Percentiles rank a stretch among this genome's conserved stretches.
phyloP scores from a whole-genome alignment of 2,888 invertebrate species.

The Megalurothrips usitatus region DNA sequence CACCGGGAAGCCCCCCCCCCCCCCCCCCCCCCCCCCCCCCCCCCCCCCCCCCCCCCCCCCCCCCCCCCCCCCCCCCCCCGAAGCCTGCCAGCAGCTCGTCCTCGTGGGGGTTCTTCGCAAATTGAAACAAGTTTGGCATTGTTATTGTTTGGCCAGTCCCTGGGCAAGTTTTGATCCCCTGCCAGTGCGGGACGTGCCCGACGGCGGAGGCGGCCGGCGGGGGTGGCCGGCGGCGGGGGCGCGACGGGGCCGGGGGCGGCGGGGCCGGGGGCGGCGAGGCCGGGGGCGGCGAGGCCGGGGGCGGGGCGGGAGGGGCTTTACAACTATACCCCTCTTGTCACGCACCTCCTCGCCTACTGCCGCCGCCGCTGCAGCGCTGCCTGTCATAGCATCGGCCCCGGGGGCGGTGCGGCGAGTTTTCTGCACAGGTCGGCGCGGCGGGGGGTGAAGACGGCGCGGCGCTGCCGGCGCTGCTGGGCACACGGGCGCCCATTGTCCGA shows the following conservation, averaged over 20 bases:
- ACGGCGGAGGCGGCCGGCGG: background rate
- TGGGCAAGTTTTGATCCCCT: conserved; percentile 13
- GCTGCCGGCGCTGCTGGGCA: background rate
- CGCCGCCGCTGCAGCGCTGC: background rate
- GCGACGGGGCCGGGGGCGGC: background rate
- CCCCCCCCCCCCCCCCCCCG: too few species aligned
- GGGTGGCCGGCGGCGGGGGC: background rate
- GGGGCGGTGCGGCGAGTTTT: background rate
- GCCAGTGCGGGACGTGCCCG: background rate
- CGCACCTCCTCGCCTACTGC: too few species aligned
- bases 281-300: background rate
- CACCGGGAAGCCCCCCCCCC: too few species aligned
- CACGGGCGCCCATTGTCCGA: too few species aligned
- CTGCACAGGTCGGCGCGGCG: background rate
- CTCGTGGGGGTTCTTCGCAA: background rate
- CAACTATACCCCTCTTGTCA: background rate
- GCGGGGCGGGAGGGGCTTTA: background rate
- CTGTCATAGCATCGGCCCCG: background rate
- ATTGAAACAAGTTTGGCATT: conserved; percentile 26
- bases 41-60: too few species aligned
- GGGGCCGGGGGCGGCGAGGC: background rate
- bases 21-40: too few species aligned
- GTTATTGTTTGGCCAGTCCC: conserved; percentile 13
- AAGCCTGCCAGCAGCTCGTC: background rate
- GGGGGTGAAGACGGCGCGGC: background rate